Evolutionary conservation across 2,113 vertebrate genomes (phyloP), one percentile per base, ranked within the genome.

Genomic region (Podarcis cretensis): DNA sequence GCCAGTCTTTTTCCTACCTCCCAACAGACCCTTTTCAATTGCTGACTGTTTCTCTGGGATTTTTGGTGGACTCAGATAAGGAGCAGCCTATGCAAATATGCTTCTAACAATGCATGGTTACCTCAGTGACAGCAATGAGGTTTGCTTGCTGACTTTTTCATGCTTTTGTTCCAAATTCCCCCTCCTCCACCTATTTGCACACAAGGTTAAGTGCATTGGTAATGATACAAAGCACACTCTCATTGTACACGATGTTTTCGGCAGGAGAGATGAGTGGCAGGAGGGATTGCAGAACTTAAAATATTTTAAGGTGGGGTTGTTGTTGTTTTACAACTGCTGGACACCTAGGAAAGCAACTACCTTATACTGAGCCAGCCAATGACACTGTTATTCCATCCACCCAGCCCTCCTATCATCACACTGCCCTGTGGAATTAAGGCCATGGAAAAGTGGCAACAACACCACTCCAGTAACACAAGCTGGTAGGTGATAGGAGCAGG

Each of bases 1-100:
- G 81, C 57, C 59, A 35, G 40, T 18, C 23, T 35, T 77, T 57
- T 83, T n/a, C 68, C 21, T 6, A 40, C 59, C 37, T 83, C 81
- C 81, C 81, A 32, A n/a, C 6, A 68, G 73, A 77, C 43, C 12
- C 14, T 59, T 88, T 68, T 68, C 30, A 77, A 37, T 37, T 68
- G 23, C 43, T 23, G 48, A 69, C 59, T 48, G 85, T 77, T 83
- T 83, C 63, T 83, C 81, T 83, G 87, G 81, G 87, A 83, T 48
- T 88, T 83, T 88, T 88, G 87, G 87, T 77, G 16, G 40, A 35
- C 63, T 27, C 14, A 77, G 87, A 88, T 88, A 88, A 88, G 81
- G 73, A 83, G 12, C 23, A 77, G 73, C 57, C 87, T 77, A 78
- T 88, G 81, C 87, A 68, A 83, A 88, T 88, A 48, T 3, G 81